Evolutionary conservation across 1,140 invertebrate species (phyloP).

Genomic region (Oryzaephilus surinamensis): DNA sequence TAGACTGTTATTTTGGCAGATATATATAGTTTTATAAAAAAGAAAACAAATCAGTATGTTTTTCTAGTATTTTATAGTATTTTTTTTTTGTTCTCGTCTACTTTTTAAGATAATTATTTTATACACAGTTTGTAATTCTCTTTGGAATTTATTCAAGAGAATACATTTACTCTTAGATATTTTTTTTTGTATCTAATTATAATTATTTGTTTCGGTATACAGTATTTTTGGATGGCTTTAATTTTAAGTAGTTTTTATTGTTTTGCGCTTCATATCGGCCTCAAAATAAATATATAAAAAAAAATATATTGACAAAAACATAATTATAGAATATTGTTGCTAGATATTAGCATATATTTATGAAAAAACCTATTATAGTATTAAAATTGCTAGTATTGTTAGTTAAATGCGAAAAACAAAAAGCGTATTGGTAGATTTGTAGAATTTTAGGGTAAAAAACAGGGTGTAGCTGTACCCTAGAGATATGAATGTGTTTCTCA

Average conservation of each 20-base stretch:
- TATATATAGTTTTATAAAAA: too few relatives aligned
- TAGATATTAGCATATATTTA: too few relatives aligned
- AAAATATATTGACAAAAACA: too few relatives aligned
- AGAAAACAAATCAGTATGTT: slow-evolving; percentile 26
- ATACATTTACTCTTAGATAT: too few relatives aligned
- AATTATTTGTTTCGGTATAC: too few relatives aligned
- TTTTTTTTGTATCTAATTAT: too few relatives aligned
- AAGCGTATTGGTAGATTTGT: background rate
- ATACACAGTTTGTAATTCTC: too few relatives aligned
- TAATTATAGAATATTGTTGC: too few relatives aligned
- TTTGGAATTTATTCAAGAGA: too few relatives aligned
- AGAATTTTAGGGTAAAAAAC: slow-evolving; percentile 32
- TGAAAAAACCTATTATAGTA: background rate
- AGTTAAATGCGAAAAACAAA: slow-evolving; percentile 17
- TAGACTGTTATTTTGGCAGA: slow-evolving; percentile 28
- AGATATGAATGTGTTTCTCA: slow-evolving; percentile 27
- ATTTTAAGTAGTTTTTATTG: slow-evolving; percentile 31
- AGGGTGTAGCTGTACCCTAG: slow-evolving; percentile 38
- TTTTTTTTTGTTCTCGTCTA: too few relatives aligned
- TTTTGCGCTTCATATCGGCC: slow-evolving; percentile 29
- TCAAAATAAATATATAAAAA: background rate
- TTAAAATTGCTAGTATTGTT: background rate
- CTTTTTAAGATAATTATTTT: too few relatives aligned
- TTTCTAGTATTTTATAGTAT: slow-evolving; percentile 20
- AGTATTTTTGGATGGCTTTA: slow-evolving; percentile 31